Evolutionary conservation across 2,797 vertebrate species (phyloP).

Genomic region (Aphelocoma californica): DNA sequence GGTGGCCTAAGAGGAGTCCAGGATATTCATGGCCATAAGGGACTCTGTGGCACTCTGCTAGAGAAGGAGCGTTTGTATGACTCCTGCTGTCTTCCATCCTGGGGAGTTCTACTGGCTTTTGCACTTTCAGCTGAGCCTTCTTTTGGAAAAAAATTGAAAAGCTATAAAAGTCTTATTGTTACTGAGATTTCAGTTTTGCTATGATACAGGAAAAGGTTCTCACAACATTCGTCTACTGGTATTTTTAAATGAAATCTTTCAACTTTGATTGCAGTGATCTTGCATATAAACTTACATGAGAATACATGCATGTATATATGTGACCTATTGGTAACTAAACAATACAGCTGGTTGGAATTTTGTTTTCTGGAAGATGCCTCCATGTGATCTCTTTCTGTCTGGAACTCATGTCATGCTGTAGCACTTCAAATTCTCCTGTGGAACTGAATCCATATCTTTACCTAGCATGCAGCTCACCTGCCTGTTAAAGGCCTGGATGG

Average conservation of each 20-base stretch:
- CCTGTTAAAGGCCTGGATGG: not conserved
- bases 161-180: not conserved
- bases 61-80: not conserved
- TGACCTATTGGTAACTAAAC: not conserved
- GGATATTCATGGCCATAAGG: not conserved
- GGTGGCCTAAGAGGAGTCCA: not conserved
- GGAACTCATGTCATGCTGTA: not conserved
- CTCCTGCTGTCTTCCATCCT: not conserved
- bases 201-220: not conserved
- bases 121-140: not conserved
- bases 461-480: not conserved
- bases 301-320: not conserved
- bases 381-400: not conserved
- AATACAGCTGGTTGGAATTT: not conserved
- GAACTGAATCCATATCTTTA: not conserved
- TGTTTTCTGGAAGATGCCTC: not conserved
- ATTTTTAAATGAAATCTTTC: not conserved
- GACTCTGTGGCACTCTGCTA: not conserved
- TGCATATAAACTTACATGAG: not conserved
- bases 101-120: not conserved
- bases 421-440: not conserved
- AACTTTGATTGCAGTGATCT: not conserved
- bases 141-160: not conserved
- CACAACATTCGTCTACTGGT: not conserved
- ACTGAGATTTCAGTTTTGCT: not conserved